Evolutionary conservation across 2,888 invertebrate genomes (phyloP), one percentile per base, ranked within the genome.

Genomic region (Spodoptera picta): DNA sequence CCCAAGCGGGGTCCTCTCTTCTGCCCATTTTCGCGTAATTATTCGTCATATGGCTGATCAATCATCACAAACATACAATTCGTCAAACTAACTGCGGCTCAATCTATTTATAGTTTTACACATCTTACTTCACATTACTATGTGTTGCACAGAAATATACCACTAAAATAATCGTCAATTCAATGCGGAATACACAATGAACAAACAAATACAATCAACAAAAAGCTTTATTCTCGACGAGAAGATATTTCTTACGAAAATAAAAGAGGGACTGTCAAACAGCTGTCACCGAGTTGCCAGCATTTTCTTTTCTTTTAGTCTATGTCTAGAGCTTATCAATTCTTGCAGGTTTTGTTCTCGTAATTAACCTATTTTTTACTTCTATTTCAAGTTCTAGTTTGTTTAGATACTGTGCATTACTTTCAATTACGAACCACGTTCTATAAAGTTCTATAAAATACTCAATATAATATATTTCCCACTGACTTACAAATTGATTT

Each of bases 231-330:
- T 78, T 81, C 76, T 65, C 65, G 71, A 79, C 69, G 71, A 75
- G 79, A 81, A 75, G 65, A 70, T 75, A 85, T 81, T 87, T 88
- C 85, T 85, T 88, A 86, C 81, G 90, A 92, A 89, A 91, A 91
- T 90, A 90, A 83, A 90, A 88, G 84, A 79, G 69, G 74, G 84
- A 80, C 87, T 91, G 92, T 92, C 92, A 92, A 90, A 89, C 87
- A 89, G 89, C 90, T 91, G 90, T 87, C 84, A 77, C 58, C 14
- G 65, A 65, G 56, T 72, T 70, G 68, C 68, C 61, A 74, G 46
- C 60, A 3, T 48, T 50, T 46, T 64, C 1, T 51, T 64, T 69
- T 70, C 45, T 52, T 64, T 60, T 69, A 36, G 47, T 64, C 53
- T 57, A 54, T 52, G 57, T 36, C n/a, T 12, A 49, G 41, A 43